Evolutionary conservation across 1,140 invertebrate genomes (phyloP).

Genomic region (Anagrus nilaparvatae): DNA sequence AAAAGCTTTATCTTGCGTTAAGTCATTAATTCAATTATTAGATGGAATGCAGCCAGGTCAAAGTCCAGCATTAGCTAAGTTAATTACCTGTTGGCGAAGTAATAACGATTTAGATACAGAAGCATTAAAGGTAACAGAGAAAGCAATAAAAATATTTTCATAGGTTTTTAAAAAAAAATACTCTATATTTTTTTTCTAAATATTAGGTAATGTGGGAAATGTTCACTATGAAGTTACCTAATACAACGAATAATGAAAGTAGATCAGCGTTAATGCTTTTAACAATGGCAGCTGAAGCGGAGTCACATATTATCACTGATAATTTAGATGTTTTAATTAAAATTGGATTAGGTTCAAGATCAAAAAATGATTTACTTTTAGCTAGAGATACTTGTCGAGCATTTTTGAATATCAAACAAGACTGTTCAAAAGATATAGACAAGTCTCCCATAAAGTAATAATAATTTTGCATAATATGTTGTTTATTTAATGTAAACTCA

Average conservation of each 20-base stretch:
- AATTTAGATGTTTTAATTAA: conserved; percentile 51
- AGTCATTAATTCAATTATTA: conserved; percentile 43
- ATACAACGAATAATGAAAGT: conserved; percentile 56
- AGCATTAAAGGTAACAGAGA: conserved; percentile 32
- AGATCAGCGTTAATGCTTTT: conserved; percentile 60
- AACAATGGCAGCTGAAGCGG: conserved; percentile 55
- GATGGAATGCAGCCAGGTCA: conserved; percentile 49
- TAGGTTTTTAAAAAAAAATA: background rate
- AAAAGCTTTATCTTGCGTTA: conserved; percentile 24
- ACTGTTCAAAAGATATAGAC: conserved; percentile 21
- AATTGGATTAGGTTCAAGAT: conserved; percentile 44
- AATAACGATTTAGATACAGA: conserved; percentile 48
- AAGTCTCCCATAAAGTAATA: conserved; percentile 25
- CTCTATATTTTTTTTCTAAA: conserved; percentile 1
- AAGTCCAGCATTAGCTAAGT: conserved; percentile 56
- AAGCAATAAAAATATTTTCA: background rate
- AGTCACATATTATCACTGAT: conserved; percentile 44
- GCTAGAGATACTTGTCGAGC: conserved; percentile 51
- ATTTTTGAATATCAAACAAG: conserved; percentile 41
- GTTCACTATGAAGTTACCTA: conserved; percentile 65
- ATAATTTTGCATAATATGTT: no score
- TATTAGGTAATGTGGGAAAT: conserved; percentile 67
- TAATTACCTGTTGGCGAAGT: conserved; percentile 56
- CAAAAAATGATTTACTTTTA: conserved; percentile 44
- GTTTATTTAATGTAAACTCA: background rate